These are phyloP conservation scores for Neosilurus mollespiculum DNA, from an alignment of 2,797 vertebrate species.

Conservation along the genomic window DNA sequence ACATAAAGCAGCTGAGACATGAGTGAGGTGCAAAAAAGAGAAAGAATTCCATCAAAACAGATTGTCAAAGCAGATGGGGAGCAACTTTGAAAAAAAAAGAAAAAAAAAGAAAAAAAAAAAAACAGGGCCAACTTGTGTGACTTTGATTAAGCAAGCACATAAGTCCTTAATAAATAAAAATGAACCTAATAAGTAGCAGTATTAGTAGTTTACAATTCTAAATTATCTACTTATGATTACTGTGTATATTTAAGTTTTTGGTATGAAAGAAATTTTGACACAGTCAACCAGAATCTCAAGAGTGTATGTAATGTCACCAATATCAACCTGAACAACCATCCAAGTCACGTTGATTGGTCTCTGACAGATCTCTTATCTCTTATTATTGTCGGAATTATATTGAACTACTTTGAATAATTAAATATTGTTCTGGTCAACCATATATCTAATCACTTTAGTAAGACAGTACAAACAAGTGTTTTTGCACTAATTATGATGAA, in stretches of 20 bases:
- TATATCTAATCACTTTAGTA: background rate
- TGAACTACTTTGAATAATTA: background rate
- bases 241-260: background rate
- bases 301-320: background rate
- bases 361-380: background rate
- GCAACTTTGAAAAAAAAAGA: conserved; percentile 46
- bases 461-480: background rate
- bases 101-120: conserved; percentile 35
- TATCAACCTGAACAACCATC: background rate
- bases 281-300: background rate
- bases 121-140: conserved; percentile 71
- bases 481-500: background rate
- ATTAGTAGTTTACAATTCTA: conserved; percentile 34
- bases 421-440: background rate
- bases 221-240: conserved; percentile 9
- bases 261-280: background rate
- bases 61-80: conserved; percentile 81
- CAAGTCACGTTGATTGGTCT: no score
- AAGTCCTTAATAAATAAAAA: conserved; percentile 60
- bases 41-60: conserved; percentile 77
- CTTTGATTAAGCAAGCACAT: conserved; percentile 69
- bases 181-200: conserved; percentile 51
- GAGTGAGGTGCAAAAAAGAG: conserved; percentile 57
- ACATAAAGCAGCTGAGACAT: conserved; percentile 66
- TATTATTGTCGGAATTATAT: background rate